These are phyloP conservation scores for Nasonovia ribisnigri DNA, from an alignment of 2,888 invertebrate species.

Conservation along the genomic window DNA sequence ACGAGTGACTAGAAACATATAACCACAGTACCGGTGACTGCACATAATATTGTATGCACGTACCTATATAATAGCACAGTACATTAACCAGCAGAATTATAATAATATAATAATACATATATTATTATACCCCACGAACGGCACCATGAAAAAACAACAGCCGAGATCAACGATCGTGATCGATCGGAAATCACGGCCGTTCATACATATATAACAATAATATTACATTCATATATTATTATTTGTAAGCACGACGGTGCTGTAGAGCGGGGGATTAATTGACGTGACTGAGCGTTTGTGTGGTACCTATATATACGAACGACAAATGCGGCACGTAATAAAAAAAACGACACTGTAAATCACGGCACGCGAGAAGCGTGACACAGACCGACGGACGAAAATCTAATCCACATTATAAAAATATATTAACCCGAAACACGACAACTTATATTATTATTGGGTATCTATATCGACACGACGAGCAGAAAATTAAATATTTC, in stretches of 20 bases:
- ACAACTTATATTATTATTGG: not conserved
- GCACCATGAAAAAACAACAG: not conserved
- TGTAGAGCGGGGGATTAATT: not conserved
- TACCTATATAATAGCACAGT: not conserved
- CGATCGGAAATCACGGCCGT: conserved; percentile 13
- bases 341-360: not conserved
- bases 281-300: conserved; percentile 27
- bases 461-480: not conserved
- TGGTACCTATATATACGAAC: not conserved
- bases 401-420: not conserved
- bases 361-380: not conserved
- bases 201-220: not conserved
- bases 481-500: not conserved
- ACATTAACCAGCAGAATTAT: not conserved
- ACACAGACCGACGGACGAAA: not conserved
- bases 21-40: not conserved
- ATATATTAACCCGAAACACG: not conserved
- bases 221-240: not conserved
- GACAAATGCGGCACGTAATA: not conserved
- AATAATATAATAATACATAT: not conserved
- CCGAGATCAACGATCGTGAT: conserved; percentile 27
- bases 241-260: not conserved
- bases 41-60: not conserved
- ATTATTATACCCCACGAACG: not conserved
- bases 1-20: not conserved